phyloP scores from a whole-genome alignment of 1,140 invertebrate species.

The Drosophila mauritiana region DNA sequence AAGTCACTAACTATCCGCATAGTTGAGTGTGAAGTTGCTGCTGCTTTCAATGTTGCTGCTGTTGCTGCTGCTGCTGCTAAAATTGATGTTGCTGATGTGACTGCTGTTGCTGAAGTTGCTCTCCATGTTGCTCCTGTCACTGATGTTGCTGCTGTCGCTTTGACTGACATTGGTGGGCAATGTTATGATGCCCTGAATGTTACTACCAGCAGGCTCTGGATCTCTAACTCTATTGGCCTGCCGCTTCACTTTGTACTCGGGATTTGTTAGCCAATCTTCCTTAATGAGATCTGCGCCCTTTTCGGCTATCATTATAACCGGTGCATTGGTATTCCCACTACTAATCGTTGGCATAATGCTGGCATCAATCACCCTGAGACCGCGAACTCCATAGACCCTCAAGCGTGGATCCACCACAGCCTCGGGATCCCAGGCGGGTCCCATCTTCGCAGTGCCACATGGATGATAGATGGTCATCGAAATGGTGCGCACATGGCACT shows the following conservation, averaged over 20 bases:
- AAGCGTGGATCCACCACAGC: slow-evolving; percentile 93
- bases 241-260: slow-evolving; percentile 74
- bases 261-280: slow-evolving; percentile 88
- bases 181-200: neutral
- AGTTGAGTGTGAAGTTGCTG: slow-evolving; percentile 16
- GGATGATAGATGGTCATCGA: slow-evolving; percentile 95
- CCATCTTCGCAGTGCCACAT: slow-evolving; percentile 93
- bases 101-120: slow-evolving; percentile 13
- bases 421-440: slow-evolving; percentile 89
- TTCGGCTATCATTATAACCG: slow-evolving; percentile 94
- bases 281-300: slow-evolving; percentile 94
- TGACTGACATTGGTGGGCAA: slow-evolving; percentile 3
- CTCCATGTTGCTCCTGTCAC: slow-evolving; percentile 11
- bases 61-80: slow-evolving; percentile 2
- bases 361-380: slow-evolving; percentile 93
- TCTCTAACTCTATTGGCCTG: slow-evolving; percentile 33
- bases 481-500: slow-evolving; percentile 93
- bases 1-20: slow-evolving; percentile 19
- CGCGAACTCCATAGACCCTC: slow-evolving; percentile 90
- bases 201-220: slow-evolving; percentile 40
- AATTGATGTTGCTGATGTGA: neutral
- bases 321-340: slow-evolving; percentile 93
- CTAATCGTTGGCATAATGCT: slow-evolving; percentile 95
- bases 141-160: neutral
- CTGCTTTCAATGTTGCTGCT: slow-evolving; percentile 13